These are phyloP conservation scores for Tinea trinotella DNA, from an alignment of 2,888 invertebrate species.

Conservation along the genomic window DNA sequence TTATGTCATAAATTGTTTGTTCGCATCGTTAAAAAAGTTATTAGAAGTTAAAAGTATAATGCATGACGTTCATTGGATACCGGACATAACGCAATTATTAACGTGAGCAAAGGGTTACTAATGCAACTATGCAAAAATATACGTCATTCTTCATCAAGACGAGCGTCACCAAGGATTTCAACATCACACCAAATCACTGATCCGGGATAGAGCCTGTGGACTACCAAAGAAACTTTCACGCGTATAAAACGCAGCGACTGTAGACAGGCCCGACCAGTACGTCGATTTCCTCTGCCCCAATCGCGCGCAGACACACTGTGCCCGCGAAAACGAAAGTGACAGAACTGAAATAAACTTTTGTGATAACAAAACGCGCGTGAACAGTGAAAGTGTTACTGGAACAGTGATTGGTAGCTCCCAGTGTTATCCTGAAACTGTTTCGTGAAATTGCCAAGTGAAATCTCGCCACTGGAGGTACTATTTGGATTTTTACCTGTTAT, in stretches of 20 bases:
- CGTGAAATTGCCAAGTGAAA: slow-evolving; percentile 13
- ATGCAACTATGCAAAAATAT: not conserved
- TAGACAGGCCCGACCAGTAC: slow-evolving; percentile 62
- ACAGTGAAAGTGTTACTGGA: slow-evolving; percentile 58
- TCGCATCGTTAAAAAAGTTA: too few relatives aligned
- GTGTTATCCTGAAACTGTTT: slow-evolving; percentile 66
- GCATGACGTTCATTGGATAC: not conserved
- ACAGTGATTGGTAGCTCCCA: slow-evolving; percentile 63
- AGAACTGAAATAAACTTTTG: slow-evolving; percentile 16
- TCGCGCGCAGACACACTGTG: slow-evolving; percentile 19
- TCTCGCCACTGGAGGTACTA: slow-evolving; percentile 18
- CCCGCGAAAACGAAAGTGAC: slow-evolving; percentile 62
- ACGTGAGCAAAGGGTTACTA: not conserved
- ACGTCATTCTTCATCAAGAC: not conserved
- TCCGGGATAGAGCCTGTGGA: slow-evolving; percentile 51
- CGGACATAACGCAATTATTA: not conserved
- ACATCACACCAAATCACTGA: slow-evolving; percentile 49
- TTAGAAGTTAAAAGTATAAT: not conserved
- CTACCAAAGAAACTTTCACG: slow-evolving; percentile 61
- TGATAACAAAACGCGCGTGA: slow-evolving; percentile 7
- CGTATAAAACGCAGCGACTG: slow-evolving; percentile 55
- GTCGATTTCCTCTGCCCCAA: slow-evolving; percentile 24
- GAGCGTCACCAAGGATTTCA: slow-evolving; percentile 58
- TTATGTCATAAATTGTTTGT: too few relatives aligned
- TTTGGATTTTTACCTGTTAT: slow-evolving; percentile 21